phyloP scores from a whole-genome alignment of 1,140 invertebrate species.

The Leptinotarsa texana region DNA sequence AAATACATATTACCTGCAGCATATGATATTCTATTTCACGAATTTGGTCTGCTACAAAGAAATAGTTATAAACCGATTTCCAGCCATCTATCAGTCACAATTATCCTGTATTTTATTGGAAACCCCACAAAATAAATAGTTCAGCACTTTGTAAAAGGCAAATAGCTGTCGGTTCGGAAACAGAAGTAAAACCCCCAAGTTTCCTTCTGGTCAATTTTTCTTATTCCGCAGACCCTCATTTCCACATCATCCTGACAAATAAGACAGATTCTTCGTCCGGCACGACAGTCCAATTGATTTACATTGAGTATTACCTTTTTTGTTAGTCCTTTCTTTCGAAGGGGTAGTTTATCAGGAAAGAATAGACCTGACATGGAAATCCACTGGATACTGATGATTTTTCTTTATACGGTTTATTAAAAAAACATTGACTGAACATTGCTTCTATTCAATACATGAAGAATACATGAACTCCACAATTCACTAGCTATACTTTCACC shows the following conservation, averaged over 20 bases:
- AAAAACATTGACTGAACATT: too few relatives aligned
- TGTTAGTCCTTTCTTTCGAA: slow-evolving; percentile 26
- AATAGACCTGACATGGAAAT: too few relatives aligned
- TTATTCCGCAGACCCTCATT: slow-evolving; percentile 45
- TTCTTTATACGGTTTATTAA: too few relatives aligned
- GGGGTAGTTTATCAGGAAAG: neutral
- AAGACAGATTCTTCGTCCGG: slow-evolving; percentile 48
- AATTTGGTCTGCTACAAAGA: neutral
- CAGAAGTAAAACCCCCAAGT: slow-evolving; percentile 26
- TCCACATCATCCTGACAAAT: slow-evolving; percentile 48
- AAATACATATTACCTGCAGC: too few relatives aligned
- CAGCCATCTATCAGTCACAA: too few relatives aligned
- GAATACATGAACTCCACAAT: too few relatives aligned
- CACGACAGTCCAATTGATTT: slow-evolving; percentile 47
- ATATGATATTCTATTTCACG: neutral
- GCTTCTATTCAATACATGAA: too few relatives aligned
- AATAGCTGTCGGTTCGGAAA: slow-evolving; percentile 29
- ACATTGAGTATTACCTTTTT: slow-evolving; percentile 37
- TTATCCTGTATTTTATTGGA: neutral
- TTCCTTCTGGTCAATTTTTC: slow-evolving; percentile 42
- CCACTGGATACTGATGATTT: too few relatives aligned
- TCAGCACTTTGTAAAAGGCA: slow-evolving; percentile 20
- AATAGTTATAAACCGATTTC: neutral
- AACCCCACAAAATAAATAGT: slow-evolving; percentile 20
- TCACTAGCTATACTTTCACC: too few relatives aligned